A percentile compares a stretch with the other conserved stretches of the same genome.
Conservation (phyloP, 2,888 invertebrate species). For the Acleris emargana region DNA sequence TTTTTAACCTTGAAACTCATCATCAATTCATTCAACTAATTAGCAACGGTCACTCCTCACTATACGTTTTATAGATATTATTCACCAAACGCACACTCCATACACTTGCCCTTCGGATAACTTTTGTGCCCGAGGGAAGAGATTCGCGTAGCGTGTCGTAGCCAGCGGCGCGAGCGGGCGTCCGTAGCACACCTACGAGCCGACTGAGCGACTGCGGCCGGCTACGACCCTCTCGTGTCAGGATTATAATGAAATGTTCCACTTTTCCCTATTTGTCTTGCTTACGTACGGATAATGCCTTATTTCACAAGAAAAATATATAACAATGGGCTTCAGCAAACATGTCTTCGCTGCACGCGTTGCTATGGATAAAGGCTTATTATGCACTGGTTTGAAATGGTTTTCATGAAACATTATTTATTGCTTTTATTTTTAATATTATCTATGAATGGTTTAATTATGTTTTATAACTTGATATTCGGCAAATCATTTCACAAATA, state of each 20-base stretch:
- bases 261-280: conserved; percentile 36
- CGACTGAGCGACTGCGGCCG: conserved; percentile 29
- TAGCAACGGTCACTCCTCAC: conserved; percentile 8
- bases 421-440: neutral
- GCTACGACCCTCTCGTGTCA: conserved; percentile 24
- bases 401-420: neutral
- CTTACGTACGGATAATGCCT: conserved; percentile 34
- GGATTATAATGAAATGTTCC: conserved; percentile 37
- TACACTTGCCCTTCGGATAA: neutral
- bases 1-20: conserved; percentile 28
- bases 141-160: conserved; percentile 20
- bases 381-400: neutral
- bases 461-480: neutral
- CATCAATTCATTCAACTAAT: conserved; percentile 8
- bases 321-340: conserved; percentile 30
- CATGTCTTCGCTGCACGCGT: conserved; percentile 7
- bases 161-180: conserved; percentile 18
- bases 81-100: conserved; percentile 3
- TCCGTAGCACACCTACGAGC: conserved; percentile 34
- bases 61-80: neutral
- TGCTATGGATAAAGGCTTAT: conserved; percentile 7
- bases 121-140: conserved; percentile 17
- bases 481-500: too few species aligned
- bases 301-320: conserved; percentile 33
- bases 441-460: neutral